Conservation (phyloP, 2,888 invertebrate species). For the Hermaeophaga mercurialis region DNA sequence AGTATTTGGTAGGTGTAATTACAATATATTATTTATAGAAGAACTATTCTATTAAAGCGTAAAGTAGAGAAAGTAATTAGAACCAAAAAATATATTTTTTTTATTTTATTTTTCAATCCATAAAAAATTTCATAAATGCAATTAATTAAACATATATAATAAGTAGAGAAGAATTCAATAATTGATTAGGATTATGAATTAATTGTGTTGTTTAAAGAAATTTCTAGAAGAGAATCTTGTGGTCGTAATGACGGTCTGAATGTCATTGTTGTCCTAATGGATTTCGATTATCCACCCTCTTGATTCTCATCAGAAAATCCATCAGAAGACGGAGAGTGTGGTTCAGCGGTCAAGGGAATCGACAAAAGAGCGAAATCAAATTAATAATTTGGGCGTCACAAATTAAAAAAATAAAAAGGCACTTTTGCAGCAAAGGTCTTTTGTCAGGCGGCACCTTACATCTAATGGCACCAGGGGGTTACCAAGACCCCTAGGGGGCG, state of each 20-base stretch:
- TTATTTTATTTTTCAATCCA: too few relatives aligned
- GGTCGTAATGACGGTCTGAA: not conserved
- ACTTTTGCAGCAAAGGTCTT: constrained; percentile 45
- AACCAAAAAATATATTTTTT: too few relatives aligned
- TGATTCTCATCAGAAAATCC: constrained; percentile 25
- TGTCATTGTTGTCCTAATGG: constrained; percentile 30
- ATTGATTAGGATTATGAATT: too few relatives aligned
- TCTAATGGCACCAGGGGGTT: constrained; percentile 50
- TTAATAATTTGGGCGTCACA: constrained; percentile 39
- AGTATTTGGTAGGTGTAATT: too few relatives aligned
- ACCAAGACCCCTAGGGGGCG: constrained; percentile 47
- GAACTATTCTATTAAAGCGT: too few relatives aligned
- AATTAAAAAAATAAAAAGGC: constrained; percentile 41
- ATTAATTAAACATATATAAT: too few relatives aligned
- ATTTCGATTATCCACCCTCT: constrained; percentile 28
- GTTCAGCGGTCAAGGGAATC: constrained; percentile 7
- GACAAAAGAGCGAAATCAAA: constrained; percentile 32
- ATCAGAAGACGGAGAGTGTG: constrained; percentile 17
- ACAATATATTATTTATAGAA: too few relatives aligned
- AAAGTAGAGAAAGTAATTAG: too few relatives aligned
- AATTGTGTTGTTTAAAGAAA: not conserved
- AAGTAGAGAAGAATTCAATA: too few relatives aligned
- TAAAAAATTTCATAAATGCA: too few relatives aligned
- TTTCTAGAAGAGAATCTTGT: not conserved
- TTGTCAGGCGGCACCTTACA: constrained; percentile 51